A percentile compares a stretch with the other conserved stretches of the same genome.
These are phyloP conservation scores for Paracanthobrama guichenoti DNA, from an alignment of 2,113 vertebrate species.

Conservation along the genomic window DNA sequence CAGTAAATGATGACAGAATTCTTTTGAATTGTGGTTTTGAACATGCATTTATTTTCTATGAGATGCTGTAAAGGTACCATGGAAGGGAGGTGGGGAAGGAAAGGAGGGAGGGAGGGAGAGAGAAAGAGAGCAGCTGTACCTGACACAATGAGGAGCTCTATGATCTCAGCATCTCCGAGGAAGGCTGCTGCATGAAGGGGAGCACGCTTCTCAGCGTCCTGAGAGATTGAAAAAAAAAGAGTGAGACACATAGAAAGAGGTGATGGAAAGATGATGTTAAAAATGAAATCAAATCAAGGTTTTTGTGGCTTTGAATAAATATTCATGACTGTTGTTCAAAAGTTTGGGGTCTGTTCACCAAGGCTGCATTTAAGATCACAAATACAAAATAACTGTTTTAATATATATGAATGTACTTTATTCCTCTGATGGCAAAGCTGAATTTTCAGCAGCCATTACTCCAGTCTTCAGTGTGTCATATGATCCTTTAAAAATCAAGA, in stretches of 20 bases:
- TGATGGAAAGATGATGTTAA: neutral
- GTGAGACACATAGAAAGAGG: neutral
- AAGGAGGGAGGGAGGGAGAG: neutral
- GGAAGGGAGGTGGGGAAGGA: neutral
- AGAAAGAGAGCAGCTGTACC: conserved; percentile 74
- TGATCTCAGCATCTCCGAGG: conserved; percentile 94
- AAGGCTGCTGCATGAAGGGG: conserved; percentile 93
- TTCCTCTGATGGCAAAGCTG: neutral
- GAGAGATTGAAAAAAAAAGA: conserved; percentile 17
- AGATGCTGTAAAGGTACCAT: neutral
- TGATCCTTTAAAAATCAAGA: neutral
- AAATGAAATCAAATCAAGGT: neutral
- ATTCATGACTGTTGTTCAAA: neutral
- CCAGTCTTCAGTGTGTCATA: neutral
- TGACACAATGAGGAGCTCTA: conserved; percentile 93
- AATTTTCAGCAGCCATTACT: neutral
- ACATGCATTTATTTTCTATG: neutral
- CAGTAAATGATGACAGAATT: neutral
- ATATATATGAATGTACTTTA: too few relatives aligned
- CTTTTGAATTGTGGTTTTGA: neutral
- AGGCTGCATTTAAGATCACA: neutral
- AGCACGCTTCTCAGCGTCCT: conserved; percentile 94
- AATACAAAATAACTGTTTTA: neutral
- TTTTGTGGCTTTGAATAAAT: neutral
- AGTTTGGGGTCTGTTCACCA: neutral